Base-by-base conservation (phyloP, 2,797 vertebrate species). In the Anguilla obscura region DNA sequence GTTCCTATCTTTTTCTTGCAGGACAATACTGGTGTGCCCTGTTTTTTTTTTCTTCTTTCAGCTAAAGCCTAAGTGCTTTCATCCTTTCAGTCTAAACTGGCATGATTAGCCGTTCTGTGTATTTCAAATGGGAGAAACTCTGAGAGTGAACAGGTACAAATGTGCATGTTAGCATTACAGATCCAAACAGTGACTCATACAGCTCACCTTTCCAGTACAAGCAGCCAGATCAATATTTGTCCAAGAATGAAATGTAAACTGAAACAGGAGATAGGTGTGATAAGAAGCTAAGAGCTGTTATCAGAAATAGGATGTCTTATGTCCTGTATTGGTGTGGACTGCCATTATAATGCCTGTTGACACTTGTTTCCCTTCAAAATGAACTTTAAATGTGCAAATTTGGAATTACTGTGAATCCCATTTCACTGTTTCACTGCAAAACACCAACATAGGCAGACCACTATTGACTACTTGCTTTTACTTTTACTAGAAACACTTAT, bases 161-260 rank as follows among this genome's bases (percentile, higher is more conserved):
- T 91, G 91, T 89, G 92, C 91, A 92, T 90, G 91, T 91, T 92
- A 91, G 89, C 92, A 92, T 89, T 74, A 90, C 88, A 85, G 87
- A 71, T 89, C 79, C 91, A 93, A 95, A 94, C 93, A 93, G 95
- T 95, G 94, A 94, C 92, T 90, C 93, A 90, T 89, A 86, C 88
- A 4, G 50, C 88, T 92, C 91, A 91, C 92, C 90, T 93, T 94
- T 93, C 92, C 91, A 92, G 93, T 90, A 93, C 92, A 92, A 94
- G 90, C 91, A 93, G 92, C 94, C 94, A 91, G 91, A 95, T 96
- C 93, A 93, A 94, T 95, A 94, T 96, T 95, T 94, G 94, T 93
- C 92, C 92, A 91, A 90, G 93, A 93, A 92, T 91, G 91, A 95
- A 95, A 95, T 86, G 90, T 93, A 94, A 94, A 93, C 92, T 88